Evolutionary conservation across 2,113 vertebrate genomes (phyloP).

Genomic region (Pseudorasbora parva): DNA sequence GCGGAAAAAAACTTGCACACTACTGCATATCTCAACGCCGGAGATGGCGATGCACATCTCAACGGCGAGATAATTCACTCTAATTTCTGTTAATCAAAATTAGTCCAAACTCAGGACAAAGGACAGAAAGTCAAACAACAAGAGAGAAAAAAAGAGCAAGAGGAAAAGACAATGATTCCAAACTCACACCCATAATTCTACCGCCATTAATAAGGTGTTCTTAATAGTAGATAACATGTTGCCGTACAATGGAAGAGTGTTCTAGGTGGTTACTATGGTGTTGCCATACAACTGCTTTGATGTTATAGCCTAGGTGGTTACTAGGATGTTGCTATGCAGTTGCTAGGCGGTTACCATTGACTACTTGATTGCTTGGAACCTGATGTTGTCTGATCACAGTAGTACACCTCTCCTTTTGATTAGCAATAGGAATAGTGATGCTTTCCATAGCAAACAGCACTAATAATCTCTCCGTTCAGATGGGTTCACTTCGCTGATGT

Average conservation of each 20-base stretch:
- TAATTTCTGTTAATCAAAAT: not conserved
- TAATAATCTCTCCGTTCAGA: constrained; percentile 6
- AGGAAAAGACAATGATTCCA: not conserved
- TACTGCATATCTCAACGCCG: constrained; percentile 52
- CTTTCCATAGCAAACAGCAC: not conserved
- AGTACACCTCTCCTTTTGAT: not conserved
- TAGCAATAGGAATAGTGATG: not conserved
- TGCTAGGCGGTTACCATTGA: not conserved
- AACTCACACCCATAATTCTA: not conserved
- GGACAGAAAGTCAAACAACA: not conserved
- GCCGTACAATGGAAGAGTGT: not conserved
- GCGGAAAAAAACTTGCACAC: constrained; percentile 17
- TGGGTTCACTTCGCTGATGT: not conserved
- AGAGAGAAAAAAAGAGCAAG: not conserved
- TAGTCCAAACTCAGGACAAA: not conserved
- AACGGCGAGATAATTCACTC: not conserved
- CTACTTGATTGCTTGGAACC: not conserved
- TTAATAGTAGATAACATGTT: not conserved
- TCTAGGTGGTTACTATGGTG: too few relatives aligned
- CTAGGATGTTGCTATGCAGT: too few relatives aligned
- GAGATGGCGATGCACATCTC: constrained; percentile 68
- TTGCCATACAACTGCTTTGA: too few relatives aligned
- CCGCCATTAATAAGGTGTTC: not conserved
- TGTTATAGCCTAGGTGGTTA: too few relatives aligned
- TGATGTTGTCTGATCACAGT: not conserved